These are phyloP conservation scores for Drosophila rufa DNA, from an alignment of 1,140 invertebrate species.

Conservation along the genomic window DNA sequence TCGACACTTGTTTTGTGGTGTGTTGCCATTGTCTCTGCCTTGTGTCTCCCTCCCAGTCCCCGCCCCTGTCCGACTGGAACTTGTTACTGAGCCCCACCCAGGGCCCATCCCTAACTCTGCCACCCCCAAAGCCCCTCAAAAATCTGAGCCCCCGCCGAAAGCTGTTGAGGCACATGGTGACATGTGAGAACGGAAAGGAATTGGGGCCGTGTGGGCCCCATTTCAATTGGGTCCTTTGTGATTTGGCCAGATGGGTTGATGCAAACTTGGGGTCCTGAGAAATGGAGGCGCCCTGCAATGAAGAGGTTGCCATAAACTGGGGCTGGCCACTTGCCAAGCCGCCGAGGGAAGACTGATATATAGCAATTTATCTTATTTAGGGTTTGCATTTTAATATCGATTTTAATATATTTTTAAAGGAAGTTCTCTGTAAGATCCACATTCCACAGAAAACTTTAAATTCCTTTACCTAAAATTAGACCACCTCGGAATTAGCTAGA, in stretches of 20 bases:
- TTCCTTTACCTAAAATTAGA: no score
- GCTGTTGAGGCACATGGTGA: slow-evolving; percentile 74
- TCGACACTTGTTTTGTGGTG: slow-evolving; percentile 80
- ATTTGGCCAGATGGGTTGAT: slow-evolving; percentile 11
- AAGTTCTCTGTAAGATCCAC: no score
- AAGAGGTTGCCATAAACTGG: slow-evolving; percentile 19
- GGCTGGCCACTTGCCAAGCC: not conserved
- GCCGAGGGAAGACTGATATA: not conserved
- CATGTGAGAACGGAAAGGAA: slow-evolving; percentile 64
- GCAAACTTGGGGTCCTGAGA: not conserved
- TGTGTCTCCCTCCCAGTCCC: not conserved
- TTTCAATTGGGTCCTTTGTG: slow-evolving; percentile 62
- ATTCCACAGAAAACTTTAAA: not conserved
- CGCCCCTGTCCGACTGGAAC: slow-evolving; percentile 26
- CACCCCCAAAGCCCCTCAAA: slow-evolving; percentile 16
- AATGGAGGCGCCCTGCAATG: slow-evolving; percentile 13
- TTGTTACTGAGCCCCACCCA: slow-evolving; percentile 57
- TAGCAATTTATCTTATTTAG: no score
- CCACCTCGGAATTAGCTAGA: not conserved
- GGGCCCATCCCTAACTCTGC: not conserved
- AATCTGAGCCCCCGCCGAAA: slow-evolving; percentile 66
- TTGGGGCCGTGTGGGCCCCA: slow-evolving; percentile 36
- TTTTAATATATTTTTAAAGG: not conserved
- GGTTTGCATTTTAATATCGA: not conserved
- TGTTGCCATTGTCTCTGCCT: slow-evolving; percentile 67